Base-by-base conservation (phyloP, 1,140 invertebrate species). In the Papilio polyxenes region DNA sequence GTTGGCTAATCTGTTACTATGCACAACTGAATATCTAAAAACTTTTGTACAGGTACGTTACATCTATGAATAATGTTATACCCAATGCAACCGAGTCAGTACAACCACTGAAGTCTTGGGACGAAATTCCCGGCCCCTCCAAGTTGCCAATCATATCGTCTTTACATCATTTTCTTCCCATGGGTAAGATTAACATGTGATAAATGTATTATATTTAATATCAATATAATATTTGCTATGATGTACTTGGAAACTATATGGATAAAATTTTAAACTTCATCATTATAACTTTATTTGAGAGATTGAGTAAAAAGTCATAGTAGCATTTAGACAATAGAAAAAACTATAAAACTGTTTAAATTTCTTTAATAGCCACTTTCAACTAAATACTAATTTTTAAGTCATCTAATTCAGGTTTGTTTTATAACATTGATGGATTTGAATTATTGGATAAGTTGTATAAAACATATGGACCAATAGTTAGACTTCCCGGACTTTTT, bases 21-120 rank as follows among this genome's bases (percentile, higher is more conserved):
- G 7, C 5, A 23, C 0, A 23, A n/a, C 7, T 10, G 20, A 20
- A 23, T 74, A 15, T 75, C 5, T 75, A 40, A 44, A 17, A 1
- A n/a, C 7, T 20, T 76, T 37, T 31, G 1, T 77, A 3, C 49
- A 98, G 75, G 49, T 53, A 15, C 49, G 75, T 77, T 23, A 53
- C 75, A 3, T 51, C 75, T 3, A 49, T 49, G 9, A 53, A 31
- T 20, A 49, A 77, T 56, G 48, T 75, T 20, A 49, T 23, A 75
- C 1, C 20, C 44, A 56, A 56, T 17, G 20, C 75, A 9, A 13
- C 49, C 10, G 49, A 77, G 15, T 20, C 75, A 6, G 1, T 49
- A 20, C 75, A 53, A 20, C 49, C 51, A 15, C 49, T 77, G 11
- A 77, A 77, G 75, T 53, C 75, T 31, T 77, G n/a, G 75, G 49